A percentile compares a stretch with the other conserved stretches of the same genome.
These are phyloP conservation scores for Cheilosia urbana DNA, from an alignment of 2,888 invertebrate genomes.

Conservation along the genomic window DNA sequence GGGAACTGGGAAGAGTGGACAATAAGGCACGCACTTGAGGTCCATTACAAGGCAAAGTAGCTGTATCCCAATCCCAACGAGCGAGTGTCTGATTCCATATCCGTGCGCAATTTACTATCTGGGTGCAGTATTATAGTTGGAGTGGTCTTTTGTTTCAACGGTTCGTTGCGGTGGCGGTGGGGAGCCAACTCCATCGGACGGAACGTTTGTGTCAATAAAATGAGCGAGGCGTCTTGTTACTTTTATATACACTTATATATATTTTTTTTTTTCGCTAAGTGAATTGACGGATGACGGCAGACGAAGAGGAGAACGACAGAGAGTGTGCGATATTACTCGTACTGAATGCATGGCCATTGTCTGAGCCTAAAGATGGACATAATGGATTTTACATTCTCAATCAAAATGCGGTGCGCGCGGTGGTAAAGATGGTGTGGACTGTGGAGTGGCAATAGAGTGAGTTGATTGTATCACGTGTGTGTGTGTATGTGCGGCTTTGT, in stretches of 20 bases:
- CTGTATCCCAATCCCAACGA: conserved; percentile 3
- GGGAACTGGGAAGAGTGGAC: conserved; percentile 18
- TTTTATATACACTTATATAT: background rate
- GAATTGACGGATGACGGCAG: conserved; percentile 40
- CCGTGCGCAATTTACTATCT: conserved; percentile 34
- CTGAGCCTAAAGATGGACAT: conserved; percentile 24
- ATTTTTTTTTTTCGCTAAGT: conserved; percentile 33
- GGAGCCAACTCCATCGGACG: background rate
- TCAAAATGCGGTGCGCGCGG: conserved; percentile 1
- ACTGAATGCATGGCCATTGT: conserved; percentile 52
- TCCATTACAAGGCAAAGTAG: conserved; percentile 41
- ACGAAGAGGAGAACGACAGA: background rate
- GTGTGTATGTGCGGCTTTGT: conserved; percentile 5
- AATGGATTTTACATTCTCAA: conserved; percentile 43
- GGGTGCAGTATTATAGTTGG: conserved; percentile 11
- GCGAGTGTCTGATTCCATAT: conserved; percentile 47
- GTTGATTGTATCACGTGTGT: conserved; percentile 23
- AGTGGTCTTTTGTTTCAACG: conserved; percentile 22
- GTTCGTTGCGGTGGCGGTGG: background rate
- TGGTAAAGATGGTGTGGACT: background rate
- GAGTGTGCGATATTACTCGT: conserved; percentile 15
- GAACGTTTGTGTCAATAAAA: conserved; percentile 61
- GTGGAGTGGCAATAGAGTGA: background rate
- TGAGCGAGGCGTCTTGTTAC: conserved; percentile 53
- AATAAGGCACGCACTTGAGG: conserved; percentile 62